phyloP scores from a whole-genome alignment of 2,888 invertebrate genomes.

The Catotricha subobsoleta region DNA sequence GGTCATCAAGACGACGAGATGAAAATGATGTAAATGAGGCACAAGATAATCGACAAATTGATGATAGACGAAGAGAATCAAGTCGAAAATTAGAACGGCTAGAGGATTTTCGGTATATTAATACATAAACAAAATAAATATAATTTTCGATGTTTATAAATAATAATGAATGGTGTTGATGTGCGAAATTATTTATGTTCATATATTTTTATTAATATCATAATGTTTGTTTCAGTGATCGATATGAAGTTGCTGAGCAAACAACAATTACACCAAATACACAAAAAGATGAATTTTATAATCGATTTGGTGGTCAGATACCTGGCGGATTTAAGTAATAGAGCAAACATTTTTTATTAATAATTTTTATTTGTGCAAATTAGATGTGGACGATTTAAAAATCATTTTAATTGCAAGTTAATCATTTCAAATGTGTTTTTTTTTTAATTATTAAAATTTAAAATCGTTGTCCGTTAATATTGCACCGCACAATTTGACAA shows the following conservation, averaged over 20 bases:
- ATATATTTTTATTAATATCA: not conserved
- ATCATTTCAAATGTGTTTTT: too few species aligned
- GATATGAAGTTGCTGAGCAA: slow-evolving; percentile 11
- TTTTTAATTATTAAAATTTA: too few species aligned
- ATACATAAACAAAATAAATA: not conserved
- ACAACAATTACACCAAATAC: slow-evolving; percentile 9
- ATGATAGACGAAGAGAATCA: too few species aligned
- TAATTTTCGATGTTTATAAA: not conserved
- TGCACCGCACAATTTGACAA: too few species aligned
- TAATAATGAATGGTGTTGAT: too few species aligned
- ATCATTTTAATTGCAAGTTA: not conserved
- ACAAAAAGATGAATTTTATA: slow-evolving; percentile 8
- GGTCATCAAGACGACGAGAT: slow-evolving; percentile 14
- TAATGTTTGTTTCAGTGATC: slow-evolving; percentile 4
- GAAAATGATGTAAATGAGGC: not conserved
- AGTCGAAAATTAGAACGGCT: slow-evolving; percentile 3
- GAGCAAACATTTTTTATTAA: not conserved
- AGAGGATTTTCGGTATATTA: slow-evolving; percentile 8
- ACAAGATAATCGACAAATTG: slow-evolving; percentile 1
- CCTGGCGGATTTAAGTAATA: slow-evolving; percentile 1
- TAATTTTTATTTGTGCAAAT: not conserved
- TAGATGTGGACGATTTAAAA: not conserved
- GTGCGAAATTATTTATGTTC: not conserved
- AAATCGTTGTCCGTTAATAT: too few species aligned
- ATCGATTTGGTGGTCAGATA: not conserved